A percentile compares a stretch with the other conserved stretches of the same genome.
These are phyloP conservation scores for Bellardia bayeri DNA, from an alignment of 2,888 invertebrate species.

Conservation along the genomic window DNA sequence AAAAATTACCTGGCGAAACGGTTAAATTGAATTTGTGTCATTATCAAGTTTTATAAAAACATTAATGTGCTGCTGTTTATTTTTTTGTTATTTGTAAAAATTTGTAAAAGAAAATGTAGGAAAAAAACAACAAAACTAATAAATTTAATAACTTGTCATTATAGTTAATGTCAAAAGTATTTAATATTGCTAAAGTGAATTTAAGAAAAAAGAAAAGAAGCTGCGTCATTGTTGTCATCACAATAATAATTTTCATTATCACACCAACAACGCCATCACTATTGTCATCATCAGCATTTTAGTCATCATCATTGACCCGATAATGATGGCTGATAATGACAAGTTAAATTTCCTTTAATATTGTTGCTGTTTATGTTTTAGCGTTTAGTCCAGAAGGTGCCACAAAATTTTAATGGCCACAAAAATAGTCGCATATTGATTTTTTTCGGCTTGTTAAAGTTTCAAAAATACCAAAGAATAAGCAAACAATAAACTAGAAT, in stretches of 20 bases:
- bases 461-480: background rate
- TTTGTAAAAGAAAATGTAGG: background rate
- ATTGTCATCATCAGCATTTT: slow-evolving; percentile 2
- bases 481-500: background rate
- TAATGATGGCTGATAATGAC: slow-evolving; percentile 35
- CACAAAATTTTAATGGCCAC: slow-evolving; percentile 21
- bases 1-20: background rate
- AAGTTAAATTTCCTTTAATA: slow-evolving; percentile 29
- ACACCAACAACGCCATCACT: background rate
- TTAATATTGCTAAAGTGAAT: background rate
- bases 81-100: slow-evolving; percentile 11
- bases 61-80: background rate
- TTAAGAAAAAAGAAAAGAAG: background rate
- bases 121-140: background rate
- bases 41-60: slow-evolving; percentile 24
- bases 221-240: slow-evolving; percentile 31
- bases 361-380: background rate
- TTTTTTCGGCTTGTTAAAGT: slow-evolving; percentile 29
- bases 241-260: slow-evolving; percentile 34
- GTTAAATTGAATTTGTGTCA: slow-evolving; percentile 48
- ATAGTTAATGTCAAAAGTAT: slow-evolving; percentile 22
- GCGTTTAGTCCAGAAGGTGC: background rate
- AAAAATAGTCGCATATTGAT: slow-evolving; percentile 48
- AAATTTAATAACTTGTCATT: slow-evolving; percentile 54
- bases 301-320: background rate